Evolutionary conservation across 2,888 invertebrate species (phyloP).

Genomic region (Mesorhabditis sp.): DNA sequence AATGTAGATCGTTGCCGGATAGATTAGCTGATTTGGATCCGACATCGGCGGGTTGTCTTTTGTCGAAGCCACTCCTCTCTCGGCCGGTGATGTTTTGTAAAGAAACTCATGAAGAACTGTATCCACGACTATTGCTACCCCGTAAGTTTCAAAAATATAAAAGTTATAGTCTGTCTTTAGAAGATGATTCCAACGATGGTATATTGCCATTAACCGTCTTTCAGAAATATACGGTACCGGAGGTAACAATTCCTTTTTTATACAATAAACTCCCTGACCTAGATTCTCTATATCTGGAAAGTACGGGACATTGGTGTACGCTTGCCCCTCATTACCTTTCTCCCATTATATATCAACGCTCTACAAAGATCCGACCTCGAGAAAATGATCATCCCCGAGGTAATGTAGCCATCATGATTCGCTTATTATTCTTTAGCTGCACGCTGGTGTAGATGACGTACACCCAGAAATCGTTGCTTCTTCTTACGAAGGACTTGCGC

Average conservation of each 20-base stretch:
- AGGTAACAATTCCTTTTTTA: background rate
- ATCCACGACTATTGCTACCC: background rate
- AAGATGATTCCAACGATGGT: background rate
- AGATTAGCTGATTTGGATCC: background rate
- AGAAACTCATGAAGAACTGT: background rate
- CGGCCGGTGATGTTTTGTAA: constrained; percentile 1
- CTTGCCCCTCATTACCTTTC: background rate
- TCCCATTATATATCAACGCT: background rate
- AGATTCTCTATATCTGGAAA: background rate
- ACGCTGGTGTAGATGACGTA: background rate
- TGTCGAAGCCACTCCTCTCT: background rate
- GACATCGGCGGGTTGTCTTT: background rate
- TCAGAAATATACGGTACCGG: background rate
- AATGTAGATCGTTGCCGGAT: constrained; percentile 6
- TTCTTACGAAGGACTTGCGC: background rate
- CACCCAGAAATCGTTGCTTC: background rate
- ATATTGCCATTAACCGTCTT: background rate
- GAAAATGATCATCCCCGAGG: background rate
- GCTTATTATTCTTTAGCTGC: background rate
- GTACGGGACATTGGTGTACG: background rate
- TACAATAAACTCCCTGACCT: background rate
- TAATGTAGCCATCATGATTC: background rate
- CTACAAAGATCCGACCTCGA: background rate
- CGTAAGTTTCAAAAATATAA: background rate
- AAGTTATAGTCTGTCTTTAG: background rate